Base-by-base conservation (phyloP, 2,888 invertebrate species). In the Trichopria drosophilae region DNA sequence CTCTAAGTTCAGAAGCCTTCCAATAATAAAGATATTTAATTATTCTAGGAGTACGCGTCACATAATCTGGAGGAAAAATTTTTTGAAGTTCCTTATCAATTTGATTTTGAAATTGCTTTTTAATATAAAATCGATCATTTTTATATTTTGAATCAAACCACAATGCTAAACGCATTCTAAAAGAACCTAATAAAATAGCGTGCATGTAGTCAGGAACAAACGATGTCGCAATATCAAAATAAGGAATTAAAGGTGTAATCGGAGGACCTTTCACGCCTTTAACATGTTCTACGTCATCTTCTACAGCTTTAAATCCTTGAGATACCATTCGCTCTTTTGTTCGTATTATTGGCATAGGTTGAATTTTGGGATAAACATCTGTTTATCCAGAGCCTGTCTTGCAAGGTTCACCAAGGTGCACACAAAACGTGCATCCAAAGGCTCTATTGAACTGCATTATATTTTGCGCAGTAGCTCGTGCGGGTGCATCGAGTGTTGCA, bases 381-480 rank as follows among this genome's bases (percentile, higher is more conserved):
- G n/a, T n/a, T n/a, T n/a, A n/a, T n/a, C n/a, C n/a, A n/a, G n/a
- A 10, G 9, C 39, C 44, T n/a, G 44, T 36, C 28, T 22, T 15
- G 43, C 41, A 55, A 4, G 39, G 44, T 26, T 35, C 31, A 9
- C 55, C 55, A 12, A 37, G 51, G 31, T 39, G 35, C 16, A 48
- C 44, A 20, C 48, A 55, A 19, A 22, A 35, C 13, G 51, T 37
- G 29, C 55, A 55, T 5, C 55, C 44, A n/a, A 24, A 44, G 23
- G 47, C 26, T 10, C 44, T 48, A 18, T 51, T 26, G 47, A 44
- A n/a, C n/a, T n/a, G n/a, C n/a, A n/a, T n/a, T n/a, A n/a, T n/a
- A n/a, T n/a, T n/a, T n/a, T n/a, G n/a, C 2, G 41, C 45, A 1
- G 44, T 13, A 22, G 48, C 40, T 51, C 44, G 24, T 24, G 51